Evolutionary conservation across 2,113 vertebrate genomes (phyloP).

Genomic region (Leptodactylus fuscus): DNA sequence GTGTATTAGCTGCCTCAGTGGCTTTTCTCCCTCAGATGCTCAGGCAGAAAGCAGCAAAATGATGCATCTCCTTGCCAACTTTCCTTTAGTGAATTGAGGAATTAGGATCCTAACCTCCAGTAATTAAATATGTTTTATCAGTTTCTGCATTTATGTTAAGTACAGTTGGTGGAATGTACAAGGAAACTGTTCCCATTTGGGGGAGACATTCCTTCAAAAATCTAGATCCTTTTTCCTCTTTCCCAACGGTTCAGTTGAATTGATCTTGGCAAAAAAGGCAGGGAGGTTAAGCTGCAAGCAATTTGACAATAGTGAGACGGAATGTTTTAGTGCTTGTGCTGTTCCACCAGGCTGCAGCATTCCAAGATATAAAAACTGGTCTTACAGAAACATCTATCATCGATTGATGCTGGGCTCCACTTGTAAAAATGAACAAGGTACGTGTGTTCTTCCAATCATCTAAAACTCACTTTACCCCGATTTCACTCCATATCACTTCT

Average conservation of each 20-base stretch:
- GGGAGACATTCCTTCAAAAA: conserved; percentile 77
- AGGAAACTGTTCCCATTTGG: conserved; percentile 81
- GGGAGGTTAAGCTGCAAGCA: conserved; percentile 60
- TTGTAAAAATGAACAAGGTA: conserved; percentile 41
- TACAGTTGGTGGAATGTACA: conserved; percentile 82
- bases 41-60: conserved; percentile 83
- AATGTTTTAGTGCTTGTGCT: conserved; percentile 33
- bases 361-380: conserved; percentile 49
- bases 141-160: conserved; percentile 82
- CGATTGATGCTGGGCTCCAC: conserved; percentile 11
- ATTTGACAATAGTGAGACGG: conserved; percentile 62
- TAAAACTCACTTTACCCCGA: conserved; percentile 14
- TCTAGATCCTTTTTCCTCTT: conserved; percentile 36
- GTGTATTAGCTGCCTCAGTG: conserved; percentile 89
- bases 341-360: conserved; percentile 45
- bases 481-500: neutral
- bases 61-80: conserved; percentile 85
- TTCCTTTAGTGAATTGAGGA: conserved; percentile 87
- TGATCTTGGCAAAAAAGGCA: conserved; percentile 52
- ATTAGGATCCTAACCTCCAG: conserved; percentile 86
- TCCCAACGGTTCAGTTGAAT: neutral
- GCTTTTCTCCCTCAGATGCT: conserved; percentile 85
- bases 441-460: neutral
- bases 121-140: conserved; percentile 88
- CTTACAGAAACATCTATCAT: conserved; percentile 45